These are phyloP conservation scores for Lichenostomus cassidix DNA, from an alignment of 2,113 vertebrate species.

Conservation along the genomic window DNA sequence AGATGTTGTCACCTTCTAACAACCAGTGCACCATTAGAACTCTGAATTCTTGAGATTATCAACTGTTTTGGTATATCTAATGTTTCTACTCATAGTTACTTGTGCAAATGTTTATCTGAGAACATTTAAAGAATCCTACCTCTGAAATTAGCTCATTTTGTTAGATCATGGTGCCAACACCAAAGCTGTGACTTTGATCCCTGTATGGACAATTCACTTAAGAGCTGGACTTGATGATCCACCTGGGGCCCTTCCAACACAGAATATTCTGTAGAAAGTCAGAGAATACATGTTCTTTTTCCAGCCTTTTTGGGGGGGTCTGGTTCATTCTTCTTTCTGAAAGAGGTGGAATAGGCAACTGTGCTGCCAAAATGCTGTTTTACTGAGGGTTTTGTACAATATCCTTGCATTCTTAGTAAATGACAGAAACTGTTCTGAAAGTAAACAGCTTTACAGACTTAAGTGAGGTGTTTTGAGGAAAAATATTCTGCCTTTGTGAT, in stretches of 20 bases:
- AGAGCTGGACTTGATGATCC: background rate
- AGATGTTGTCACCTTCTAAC: background rate
- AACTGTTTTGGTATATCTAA: background rate
- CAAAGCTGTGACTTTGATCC: background rate
- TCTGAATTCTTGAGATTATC: background rate
- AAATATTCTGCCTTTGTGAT: background rate
- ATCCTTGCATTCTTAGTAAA: background rate
- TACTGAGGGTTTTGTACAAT: background rate
- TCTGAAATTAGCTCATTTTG: background rate
- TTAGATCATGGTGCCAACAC: background rate
- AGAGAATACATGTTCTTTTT: background rate
- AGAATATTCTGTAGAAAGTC: background rate
- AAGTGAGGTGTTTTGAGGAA: background rate
- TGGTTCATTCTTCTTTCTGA: background rate
- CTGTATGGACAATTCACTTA: background rate
- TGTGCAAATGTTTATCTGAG: background rate
- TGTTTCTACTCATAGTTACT: background rate
- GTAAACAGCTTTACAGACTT: background rate
- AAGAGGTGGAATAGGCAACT: background rate
- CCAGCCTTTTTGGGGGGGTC: background rate
- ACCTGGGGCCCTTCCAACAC: background rate
- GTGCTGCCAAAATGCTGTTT: background rate
- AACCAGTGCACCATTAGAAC: background rate
- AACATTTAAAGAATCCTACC: background rate
- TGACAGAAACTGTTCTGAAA: background rate